phyloP scores from a whole-genome alignment of 2,113 vertebrate species.

The Prietella phreatophila region DNA sequence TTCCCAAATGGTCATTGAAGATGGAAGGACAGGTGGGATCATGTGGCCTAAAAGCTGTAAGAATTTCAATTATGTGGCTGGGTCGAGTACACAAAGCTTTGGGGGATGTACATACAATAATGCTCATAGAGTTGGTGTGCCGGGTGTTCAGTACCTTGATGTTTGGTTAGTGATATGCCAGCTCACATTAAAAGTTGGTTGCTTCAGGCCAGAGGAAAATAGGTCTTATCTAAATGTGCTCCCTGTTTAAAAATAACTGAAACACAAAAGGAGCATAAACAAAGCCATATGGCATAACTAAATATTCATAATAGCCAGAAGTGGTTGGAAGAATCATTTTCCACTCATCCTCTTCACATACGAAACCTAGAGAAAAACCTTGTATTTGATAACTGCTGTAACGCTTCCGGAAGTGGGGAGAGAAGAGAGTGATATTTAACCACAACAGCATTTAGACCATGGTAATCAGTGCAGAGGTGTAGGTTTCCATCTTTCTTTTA shows the following conservation, averaged over 20 bases:
- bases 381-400: neutral
- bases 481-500: neutral
- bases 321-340: neutral
- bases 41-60: neutral
- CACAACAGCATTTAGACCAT: neutral
- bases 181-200: slow-evolving; percentile 3
- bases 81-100: neutral
- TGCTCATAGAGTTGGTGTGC: neutral
- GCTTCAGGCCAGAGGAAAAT: neutral
- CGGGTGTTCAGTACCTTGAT: neutral
- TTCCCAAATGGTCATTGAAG: neutral
- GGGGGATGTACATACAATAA: neutral
- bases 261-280: neutral
- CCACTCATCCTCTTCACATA: neutral
- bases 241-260: neutral
- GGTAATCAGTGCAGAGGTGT: neutral
- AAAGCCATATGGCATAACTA: neutral
- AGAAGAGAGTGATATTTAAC: slow-evolving; percentile 4
- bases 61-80: neutral
- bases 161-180: neutral
- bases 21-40: neutral
- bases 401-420: neutral
- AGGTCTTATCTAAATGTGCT: neutral
- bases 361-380: neutral
- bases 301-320: neutral